Conservation (phyloP, 2,113 vertebrate genomes). For the Tetrao urogallus region DNA sequence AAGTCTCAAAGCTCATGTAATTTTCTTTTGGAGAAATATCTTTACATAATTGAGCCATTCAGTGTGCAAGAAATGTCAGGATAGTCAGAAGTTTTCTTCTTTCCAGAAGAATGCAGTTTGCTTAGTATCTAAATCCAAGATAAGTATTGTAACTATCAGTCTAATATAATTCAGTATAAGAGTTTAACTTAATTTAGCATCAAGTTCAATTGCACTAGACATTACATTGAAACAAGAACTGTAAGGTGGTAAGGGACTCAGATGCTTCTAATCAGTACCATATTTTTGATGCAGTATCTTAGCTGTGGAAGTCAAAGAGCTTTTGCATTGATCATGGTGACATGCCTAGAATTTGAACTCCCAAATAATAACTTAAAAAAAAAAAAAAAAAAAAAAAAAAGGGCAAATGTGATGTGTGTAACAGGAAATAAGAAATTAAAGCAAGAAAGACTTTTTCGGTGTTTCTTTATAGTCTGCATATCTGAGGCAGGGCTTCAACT, state of each 20-base stretch:
- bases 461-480: background rate
- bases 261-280: background rate
- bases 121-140: background rate
- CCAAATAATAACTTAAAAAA: background rate
- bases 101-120: background rate
- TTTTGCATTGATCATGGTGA: background rate
- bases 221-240: background rate
- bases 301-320: background rate
- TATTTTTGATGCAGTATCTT: background rate
- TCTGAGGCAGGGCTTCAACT: background rate
- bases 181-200: background rate
- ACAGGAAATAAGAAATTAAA: background rate
- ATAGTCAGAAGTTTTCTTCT: background rate
- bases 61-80: background rate
- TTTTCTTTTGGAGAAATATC: background rate
- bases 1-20: background rate
- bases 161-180: background rate
- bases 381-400: background rate
- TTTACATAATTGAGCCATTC: background rate
- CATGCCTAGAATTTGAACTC: background rate
- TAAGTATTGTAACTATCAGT: background rate
- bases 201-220: background rate
- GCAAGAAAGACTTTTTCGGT: background rate
- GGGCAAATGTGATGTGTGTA: background rate
- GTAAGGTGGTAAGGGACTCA: background rate